Conservation (phyloP, 2,888 invertebrate genomes). For the Drosophila greeni region DNA sequence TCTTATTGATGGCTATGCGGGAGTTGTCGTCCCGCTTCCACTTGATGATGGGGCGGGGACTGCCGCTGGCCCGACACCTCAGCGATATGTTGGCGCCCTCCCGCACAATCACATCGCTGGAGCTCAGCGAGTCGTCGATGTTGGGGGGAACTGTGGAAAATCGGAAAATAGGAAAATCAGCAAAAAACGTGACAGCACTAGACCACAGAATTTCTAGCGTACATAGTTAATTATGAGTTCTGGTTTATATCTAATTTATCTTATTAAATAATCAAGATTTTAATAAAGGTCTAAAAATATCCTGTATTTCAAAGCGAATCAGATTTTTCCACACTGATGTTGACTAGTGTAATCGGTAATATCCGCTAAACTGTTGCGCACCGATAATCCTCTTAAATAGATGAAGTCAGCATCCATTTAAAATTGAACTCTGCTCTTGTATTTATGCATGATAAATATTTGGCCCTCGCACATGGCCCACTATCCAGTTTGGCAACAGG, state of each 20-base stretch:
- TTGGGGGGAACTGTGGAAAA: constrained; percentile 89
- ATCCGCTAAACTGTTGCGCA: constrained; percentile 38
- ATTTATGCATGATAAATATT: constrained; percentile 34
- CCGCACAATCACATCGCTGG: constrained; percentile 91
- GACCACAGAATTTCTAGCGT: background rate
- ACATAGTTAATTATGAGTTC: no score
- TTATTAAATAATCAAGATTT: background rate
- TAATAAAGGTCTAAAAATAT: no score
- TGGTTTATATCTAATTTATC: background rate
- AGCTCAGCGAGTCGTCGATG: constrained; percentile 93
- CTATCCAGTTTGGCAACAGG: constrained; percentile 46
- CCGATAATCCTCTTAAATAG: constrained; percentile 48
- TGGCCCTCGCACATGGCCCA: constrained; percentile 4
- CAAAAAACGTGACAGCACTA: background rate
- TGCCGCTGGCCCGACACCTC: constrained; percentile 92
- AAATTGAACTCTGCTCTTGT: constrained; percentile 45
- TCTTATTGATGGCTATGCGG: constrained; percentile 91
- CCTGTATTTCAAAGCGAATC: background rate
- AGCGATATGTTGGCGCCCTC: constrained; percentile 93
- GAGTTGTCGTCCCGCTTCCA: constrained; percentile 95
- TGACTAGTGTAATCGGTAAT: constrained; percentile 7
- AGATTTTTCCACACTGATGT: background rate
- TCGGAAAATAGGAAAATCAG: background rate
- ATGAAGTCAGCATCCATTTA: constrained; percentile 46
- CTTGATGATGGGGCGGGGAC: constrained; percentile 91